Base-by-base conservation (phyloP, 2,113 vertebrate genomes). In the Tonatia bakeri region DNA sequence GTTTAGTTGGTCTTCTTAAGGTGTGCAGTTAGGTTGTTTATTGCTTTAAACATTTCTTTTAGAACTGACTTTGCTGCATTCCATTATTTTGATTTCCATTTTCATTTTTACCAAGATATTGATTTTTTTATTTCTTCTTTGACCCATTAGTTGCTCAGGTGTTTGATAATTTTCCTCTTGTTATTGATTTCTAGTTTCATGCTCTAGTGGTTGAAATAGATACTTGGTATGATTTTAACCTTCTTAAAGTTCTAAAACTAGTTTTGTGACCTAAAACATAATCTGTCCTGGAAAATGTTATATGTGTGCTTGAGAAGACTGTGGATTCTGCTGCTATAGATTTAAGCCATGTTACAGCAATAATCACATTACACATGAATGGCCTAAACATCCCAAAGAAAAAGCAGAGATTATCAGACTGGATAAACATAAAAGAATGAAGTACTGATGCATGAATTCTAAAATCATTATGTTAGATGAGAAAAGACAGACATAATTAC, bases 341-440 rank as follows among this genome's bases (percentile, higher is more conserved):
- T 79, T 87, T 94, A 94, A 79, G 72, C 26, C 15, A 47, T 67
- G 33, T 94, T 45, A 45, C 61, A 77, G 11, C 24, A 88, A 26
- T 91, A 89, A 77, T 77, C 91, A 24, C 3, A 45, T 77, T 89
- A 84, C 92, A 59, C 70, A 5, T 89, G 70, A 96, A 28, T 54
- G 56, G 5, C 22, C 65, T 91, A 76, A 80, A 72, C 20, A 92
- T 70, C 36, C 47, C 40, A 54, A 19, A 91, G 52, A 82, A 93
- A 91, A 94, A 95, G 16, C 64, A 91, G 75, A 69, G 56, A 84
- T 96, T 54, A 76, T 75, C 64, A 94, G 36, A 20, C 4, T 70
- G 15, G 33, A 61, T 52, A 82, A 95, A 82, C 20, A 80, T 77
- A 26, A 52, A 79, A 91, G 38, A 77, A 45, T 80, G 20, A 80